A percentile compares a stretch with the other conserved stretches of the same genome.
Evolutionary conservation across 2,113 vertebrate species (phyloP).

Genomic region (Bubo scandiacus): DNA sequence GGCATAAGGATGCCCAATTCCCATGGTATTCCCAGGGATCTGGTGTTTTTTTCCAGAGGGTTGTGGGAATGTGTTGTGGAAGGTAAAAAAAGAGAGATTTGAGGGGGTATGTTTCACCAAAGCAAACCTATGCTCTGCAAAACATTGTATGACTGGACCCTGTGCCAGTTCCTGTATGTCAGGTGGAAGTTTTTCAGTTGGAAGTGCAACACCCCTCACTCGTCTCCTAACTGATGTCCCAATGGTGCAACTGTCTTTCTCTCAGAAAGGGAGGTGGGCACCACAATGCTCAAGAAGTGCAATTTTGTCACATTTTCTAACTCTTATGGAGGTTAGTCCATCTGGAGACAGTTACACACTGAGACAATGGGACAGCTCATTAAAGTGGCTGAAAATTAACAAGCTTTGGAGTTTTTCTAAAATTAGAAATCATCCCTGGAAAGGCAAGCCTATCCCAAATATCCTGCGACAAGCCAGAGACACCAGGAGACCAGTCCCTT

Average conservation of each 20-base stretch:
- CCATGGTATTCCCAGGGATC: neutral
- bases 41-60: neutral
- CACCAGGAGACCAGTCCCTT: neutral
- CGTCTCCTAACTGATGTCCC: fast-evolving
- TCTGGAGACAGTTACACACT: neutral
- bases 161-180: neutral
- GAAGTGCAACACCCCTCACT: fast-evolving
- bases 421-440: neutral
- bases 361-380: neutral
- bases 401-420: neutral
- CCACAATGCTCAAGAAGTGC: neutral
- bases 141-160: no score
- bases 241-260: neutral
- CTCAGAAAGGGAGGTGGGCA: neutral
- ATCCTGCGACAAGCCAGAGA: neutral
- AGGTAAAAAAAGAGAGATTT: neutral
- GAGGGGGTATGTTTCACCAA: neutral
- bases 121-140: neutral
- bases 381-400: neutral
- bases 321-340: neutral
- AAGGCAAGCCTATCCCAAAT: neutral
- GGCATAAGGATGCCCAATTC: neutral
- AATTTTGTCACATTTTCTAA: neutral
- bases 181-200: neutral
- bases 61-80: neutral